Conservation (phyloP, 2,113 vertebrate species). For the Peromyscus polionotus region DNA sequence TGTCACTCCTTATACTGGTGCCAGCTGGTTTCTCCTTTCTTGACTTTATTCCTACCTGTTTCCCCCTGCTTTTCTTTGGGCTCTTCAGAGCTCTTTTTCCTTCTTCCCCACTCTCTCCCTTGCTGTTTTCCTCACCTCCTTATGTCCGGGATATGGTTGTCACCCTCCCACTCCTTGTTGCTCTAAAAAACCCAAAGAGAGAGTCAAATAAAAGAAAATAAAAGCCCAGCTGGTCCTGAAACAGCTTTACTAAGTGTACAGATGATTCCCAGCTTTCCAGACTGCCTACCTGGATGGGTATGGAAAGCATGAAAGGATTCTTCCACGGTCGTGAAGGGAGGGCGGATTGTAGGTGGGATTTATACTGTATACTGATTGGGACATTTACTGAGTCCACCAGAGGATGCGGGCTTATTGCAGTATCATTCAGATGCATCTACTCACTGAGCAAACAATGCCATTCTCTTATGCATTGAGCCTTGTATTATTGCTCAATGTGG, state of each 20-base stretch:
- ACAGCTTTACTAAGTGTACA: neutral
- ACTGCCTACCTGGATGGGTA: neutral
- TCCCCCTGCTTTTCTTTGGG: neutral
- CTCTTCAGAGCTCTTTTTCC: neutral
- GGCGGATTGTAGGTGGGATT: constrained; percentile 29
- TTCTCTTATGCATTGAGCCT: neutral
- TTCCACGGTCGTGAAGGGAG: constrained; percentile 1
- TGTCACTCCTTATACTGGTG: neutral
- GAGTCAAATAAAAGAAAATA: neutral
- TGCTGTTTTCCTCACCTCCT: neutral
- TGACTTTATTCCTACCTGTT: neutral
- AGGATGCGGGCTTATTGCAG: neutral
- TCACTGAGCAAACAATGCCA: constrained; percentile 37
- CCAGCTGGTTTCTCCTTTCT: neutral
- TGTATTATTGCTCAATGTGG: neutral
- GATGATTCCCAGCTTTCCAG: constrained; percentile 18
- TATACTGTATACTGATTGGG: constrained; percentile 15
- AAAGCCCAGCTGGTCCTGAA: neutral
- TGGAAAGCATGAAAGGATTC: constrained; percentile 37
- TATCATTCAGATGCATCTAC: constrained; percentile 16
- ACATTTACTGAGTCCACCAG: constrained; percentile 22
- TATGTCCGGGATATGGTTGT: neutral
- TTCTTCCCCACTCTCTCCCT: neutral
- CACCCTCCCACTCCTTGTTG: neutral
- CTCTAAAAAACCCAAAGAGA: neutral